Evolutionary conservation across 2,113 vertebrate species (phyloP), one percentile per base, ranked within the genome.

Genomic region (Mystacornis crossleyi): DNA sequence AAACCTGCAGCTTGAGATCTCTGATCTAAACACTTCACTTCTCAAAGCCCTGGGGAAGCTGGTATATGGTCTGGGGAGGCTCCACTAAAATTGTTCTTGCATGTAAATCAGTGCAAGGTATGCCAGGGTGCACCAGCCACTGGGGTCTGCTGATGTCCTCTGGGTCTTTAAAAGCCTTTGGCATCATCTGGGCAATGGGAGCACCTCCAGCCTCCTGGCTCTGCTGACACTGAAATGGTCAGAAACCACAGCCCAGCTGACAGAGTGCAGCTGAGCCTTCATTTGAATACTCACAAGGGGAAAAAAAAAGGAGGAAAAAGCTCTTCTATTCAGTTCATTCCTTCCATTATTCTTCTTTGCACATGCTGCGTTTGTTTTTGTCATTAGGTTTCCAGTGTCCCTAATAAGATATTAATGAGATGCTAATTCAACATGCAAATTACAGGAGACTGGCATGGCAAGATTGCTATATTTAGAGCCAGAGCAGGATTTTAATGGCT

Each of bases 391-490:
- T 93, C 77, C 86, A 94, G 69, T 94, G 72, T 84, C 90, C 85
- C 90, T 96, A 96, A 92, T 97, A 97, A 92, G 96, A 93, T 92
- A 97, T 96, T 97, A 96, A 97, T 97, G 95, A 97, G 90, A 96
- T 97, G 96, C 95, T 96, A 97, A 96, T 96, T 96, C 93, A 93
- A 96, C 93, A 96, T 91, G 95, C 92, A 97, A 97, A 97, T 97
- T 93, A 93, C 88, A 93, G 96, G 93, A 97, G 95, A 95, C 86
- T 94, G 92, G 88, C 95, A 95, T 92, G 88, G 64, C 81, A 96
- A 73, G 77, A 84, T 91, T 95, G 86, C 95, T 97, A 95, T 96
- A 97, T 97, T 96, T 96, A 96, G 95, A 93, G 69, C 11, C 57
- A 94, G 86, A 90, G 81, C 23, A 84, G 69, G 82, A 93, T 93